Conservation (phyloP, 2,113 vertebrate species). For the Enhydra lutris region DNA sequence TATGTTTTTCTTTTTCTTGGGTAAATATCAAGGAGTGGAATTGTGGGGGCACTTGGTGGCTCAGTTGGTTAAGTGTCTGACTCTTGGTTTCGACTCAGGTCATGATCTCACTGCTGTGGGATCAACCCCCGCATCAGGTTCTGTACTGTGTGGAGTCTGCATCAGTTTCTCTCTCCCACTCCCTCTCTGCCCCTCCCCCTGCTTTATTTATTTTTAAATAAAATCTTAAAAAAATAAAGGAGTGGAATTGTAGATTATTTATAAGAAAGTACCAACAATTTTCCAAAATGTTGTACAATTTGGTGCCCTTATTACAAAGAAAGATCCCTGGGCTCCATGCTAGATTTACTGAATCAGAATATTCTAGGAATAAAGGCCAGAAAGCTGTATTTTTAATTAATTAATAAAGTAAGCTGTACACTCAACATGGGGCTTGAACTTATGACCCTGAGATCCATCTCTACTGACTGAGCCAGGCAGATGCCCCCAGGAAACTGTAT, state of each 20-base stretch:
- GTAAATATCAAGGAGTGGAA: slow-evolving; percentile 10
- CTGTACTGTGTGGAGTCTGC: background rate
- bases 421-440: background rate
- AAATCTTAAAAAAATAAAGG: background rate
- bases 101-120: background rate
- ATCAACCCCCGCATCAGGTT: background rate
- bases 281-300: slow-evolving; percentile 13
- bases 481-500: background rate
- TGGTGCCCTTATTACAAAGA: background rate
- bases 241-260: background rate
- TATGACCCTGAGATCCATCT: background rate
- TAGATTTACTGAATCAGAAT: background rate
- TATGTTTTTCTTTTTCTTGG: slow-evolving; percentile 5
- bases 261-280: slow-evolving; percentile 26
- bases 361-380: background rate
- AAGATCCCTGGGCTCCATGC: background rate
- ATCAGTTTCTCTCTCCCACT: background rate
- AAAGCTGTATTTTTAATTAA: background rate
- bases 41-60: background rate
- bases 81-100: background rate
- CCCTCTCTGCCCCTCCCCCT: background rate
- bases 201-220: background rate
- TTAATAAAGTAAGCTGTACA: background rate
- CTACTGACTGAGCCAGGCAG: background rate
- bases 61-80: background rate